These are phyloP conservation scores for Leptinotarsa peninsularis DNA, from an alignment of 2,888 invertebrate species.

Conservation along the genomic window DNA sequence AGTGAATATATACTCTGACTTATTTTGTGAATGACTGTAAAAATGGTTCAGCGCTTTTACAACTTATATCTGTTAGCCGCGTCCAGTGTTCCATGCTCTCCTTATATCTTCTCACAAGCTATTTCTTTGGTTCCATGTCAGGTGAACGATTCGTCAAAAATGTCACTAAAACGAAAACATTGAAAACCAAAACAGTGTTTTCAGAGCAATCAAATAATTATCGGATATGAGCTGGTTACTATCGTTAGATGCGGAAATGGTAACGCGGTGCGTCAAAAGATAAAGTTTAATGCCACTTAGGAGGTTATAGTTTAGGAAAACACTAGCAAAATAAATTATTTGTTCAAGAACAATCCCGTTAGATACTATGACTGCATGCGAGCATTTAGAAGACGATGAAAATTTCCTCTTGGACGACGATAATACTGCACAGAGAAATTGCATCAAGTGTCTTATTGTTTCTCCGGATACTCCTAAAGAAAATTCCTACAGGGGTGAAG, in stretches of 20 bases:
- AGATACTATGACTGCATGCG: conserved; percentile 39
- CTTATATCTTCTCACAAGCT: too few species aligned
- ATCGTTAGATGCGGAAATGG: neutral
- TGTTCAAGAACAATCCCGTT: conserved; percentile 9
- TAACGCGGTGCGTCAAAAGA: neutral
- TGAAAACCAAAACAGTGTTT: conserved; percentile 1
- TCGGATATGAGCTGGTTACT: conserved; percentile 14
- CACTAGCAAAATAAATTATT: neutral
- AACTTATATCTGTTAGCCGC: too few species aligned
- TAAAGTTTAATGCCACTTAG: neutral
- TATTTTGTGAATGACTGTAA: too few species aligned
- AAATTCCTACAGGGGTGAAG: conserved; percentile 33
- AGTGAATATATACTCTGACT: too few species aligned
- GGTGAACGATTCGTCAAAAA: neutral
- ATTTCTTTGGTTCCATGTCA: neutral
- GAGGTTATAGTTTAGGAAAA: neutral
- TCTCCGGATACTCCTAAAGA: conserved; percentile 23
- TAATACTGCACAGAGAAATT: conserved; percentile 51
- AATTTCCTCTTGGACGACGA: conserved; percentile 63
- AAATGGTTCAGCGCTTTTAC: too few species aligned
- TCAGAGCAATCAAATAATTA: neutral
- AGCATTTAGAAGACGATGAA: conserved; percentile 51
- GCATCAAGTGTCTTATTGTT: conserved; percentile 45
- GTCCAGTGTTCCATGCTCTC: neutral
- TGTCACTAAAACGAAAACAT: neutral